Conservation (phyloP, 30 jellyfish, hydroid and myxozoan species). For the Hydractinia symbiolongicarpus region DNA sequence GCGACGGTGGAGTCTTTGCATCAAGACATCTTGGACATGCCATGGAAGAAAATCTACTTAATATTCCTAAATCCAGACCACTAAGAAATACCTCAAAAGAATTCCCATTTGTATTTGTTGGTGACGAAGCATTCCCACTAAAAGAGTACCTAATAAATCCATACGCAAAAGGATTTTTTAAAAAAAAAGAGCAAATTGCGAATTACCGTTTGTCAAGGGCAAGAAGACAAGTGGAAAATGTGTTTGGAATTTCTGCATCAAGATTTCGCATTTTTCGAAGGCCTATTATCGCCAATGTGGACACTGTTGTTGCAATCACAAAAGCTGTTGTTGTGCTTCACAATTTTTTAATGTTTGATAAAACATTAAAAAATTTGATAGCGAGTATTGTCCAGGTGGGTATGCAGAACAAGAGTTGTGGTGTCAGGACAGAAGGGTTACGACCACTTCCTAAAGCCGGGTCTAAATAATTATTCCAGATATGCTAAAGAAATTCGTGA, state of each 20-base stretch:
- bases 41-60: too few species aligned
- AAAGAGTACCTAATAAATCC: slow-evolving; percentile 45
- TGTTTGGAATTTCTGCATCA: not conserved
- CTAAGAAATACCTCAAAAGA: slow-evolving; percentile 32
- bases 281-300: slow-evolving; percentile 11
- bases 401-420: too few species aligned
- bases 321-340: slow-evolving; percentile 18
- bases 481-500: too few species aligned
- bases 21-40: not conserved
- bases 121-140: slow-evolving; percentile 64
- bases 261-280: not conserved
- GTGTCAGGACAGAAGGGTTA: too few species aligned
- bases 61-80: slow-evolving; percentile 51
- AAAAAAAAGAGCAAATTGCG: not conserved
- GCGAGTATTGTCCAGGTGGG: too few species aligned
- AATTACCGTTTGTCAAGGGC: not conserved
- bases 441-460: too few species aligned
- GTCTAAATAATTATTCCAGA: too few species aligned
- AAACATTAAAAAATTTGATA: not conserved
- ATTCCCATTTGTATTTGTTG: slow-evolving; percentile 50
- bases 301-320: not conserved
- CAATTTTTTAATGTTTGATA: slow-evolving; percentile 13
- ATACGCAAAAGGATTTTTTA: slow-evolving; percentile 16
- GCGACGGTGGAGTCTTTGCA: slow-evolving; percentile 26
- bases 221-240: not conserved